Evolutionary conservation across 35 echinoderm and acorn worm species (phyloP), one percentile per base, ranked within the genome.

Genomic region (Strongylocentrotus purpuratus): DNA sequence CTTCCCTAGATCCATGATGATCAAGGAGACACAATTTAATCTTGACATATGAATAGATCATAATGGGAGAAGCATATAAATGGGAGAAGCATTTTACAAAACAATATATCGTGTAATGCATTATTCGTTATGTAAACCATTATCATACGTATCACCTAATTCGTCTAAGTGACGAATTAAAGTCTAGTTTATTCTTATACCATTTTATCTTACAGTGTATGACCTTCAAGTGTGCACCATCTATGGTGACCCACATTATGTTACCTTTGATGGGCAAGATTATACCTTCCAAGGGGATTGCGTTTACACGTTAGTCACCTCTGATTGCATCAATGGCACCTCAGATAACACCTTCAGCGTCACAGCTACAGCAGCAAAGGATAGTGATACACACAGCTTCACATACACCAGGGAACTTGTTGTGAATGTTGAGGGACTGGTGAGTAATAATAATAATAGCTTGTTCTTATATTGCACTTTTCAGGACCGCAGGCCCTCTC

Each of bases 251-350:
- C 97, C 95, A 31, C 97, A 97, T 90, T 97, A 96, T 89, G 20
- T 88, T 17, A 96, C 97, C 33, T 97, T 98, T 95, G 97, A 97
- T 94, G 94, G 94, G 15, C 33, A 33, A 5, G 93, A 86, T 33
- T 97, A 96, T 55, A 95, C 94, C 90, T 97, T 96, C 90, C 94
- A 96, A 61, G 97, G 97, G 28, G 94, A 96, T 33, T 97, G 97
- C 50, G 95, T 92, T 17, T 95, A 97, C 94, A 96, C 94, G 32
- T 32, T 97, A 20, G 94, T 97, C 46, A 93, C 91, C 91, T 46
- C 91, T 13, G 91, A 93, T n/a, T 93, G 91, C 91, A 58, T 46
- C 92, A 71, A 86, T 85, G 70, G 46, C 85, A 93, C 92, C 47
- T 2, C 91, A 33, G 70, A 70, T 22, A 31, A 28, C 8, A 86